A percentile compares a stretch with the other conserved stretches of the same genome.
These are phyloP conservation scores for Cherax quadricarinatus DNA, from an alignment of 1,140 invertebrate genomes.

Conservation along the genomic window DNA sequence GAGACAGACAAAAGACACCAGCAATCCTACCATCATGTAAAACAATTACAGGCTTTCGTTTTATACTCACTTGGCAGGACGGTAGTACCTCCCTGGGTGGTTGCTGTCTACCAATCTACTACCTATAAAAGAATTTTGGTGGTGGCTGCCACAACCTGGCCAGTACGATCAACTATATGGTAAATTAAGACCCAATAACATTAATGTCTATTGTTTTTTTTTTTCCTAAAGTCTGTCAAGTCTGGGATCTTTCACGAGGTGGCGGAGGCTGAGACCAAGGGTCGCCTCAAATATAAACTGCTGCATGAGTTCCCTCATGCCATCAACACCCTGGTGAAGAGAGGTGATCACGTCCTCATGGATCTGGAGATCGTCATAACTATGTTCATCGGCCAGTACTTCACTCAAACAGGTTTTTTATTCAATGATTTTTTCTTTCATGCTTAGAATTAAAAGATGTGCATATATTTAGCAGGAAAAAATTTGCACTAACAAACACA, in stretches of 20 bases:
- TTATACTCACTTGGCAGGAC: too few species aligned
- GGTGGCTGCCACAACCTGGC: too few species aligned
- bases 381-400: background rate
- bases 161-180: too few species aligned
- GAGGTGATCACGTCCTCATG: conserved; percentile 15
- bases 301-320: background rate
- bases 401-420: background rate
- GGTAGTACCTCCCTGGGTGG: too few species aligned
- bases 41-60: too few species aligned
- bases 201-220: too few species aligned
- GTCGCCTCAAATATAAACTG: background rate
- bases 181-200: too few species aligned
- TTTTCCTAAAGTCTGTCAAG: background rate
- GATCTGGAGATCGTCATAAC: conserved; percentile 9
- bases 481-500: background rate
- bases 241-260: conserved; percentile 5
- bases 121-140: too few species aligned
- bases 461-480: background rate
- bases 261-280: background rate
- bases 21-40: too few species aligned
- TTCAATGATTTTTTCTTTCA: too few species aligned
- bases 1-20: too few species aligned
- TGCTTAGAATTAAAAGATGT: background rate
- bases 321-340: background rate
- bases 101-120: too few species aligned